A percentile compares a stretch with the other conserved stretches of the same genome.
Conservation (phyloP, 2,888 invertebrate species). For the Pyralis farinalis region DNA sequence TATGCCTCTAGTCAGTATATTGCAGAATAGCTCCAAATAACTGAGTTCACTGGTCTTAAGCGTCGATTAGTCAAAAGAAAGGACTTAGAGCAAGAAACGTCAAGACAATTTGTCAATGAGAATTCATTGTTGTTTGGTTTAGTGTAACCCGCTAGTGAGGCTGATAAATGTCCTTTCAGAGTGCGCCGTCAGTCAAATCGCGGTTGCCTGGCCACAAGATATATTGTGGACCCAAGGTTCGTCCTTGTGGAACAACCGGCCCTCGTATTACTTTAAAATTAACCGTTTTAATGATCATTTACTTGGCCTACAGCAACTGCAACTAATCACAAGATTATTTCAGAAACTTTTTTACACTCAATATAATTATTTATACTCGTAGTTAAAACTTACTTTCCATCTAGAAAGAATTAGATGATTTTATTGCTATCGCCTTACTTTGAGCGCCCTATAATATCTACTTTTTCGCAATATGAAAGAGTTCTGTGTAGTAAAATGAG, state of each 20-base stretch:
- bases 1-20: no score
- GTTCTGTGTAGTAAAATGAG: no score
- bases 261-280: slow-evolving; percentile 67
- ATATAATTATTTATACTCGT: no score
- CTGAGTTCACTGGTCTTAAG: slow-evolving; percentile 4
- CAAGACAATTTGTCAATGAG: slow-evolving; percentile 78
- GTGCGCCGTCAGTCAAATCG: slow-evolving; percentile 78
- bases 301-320: slow-evolving; percentile 29
- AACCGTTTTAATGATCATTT: slow-evolving; percentile 56
- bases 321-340: no score
- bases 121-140: slow-evolving; percentile 80
- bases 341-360: no score
- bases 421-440: no score
- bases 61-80: slow-evolving; percentile 58
- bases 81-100: slow-evolving; percentile 59
- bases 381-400: no score
- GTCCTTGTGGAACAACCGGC: slow-evolving; percentile 61
- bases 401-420: no score
- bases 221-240: slow-evolving; percentile 74
- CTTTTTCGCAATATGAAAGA: no score
- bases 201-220: slow-evolving; percentile 79
- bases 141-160: slow-evolving; percentile 77
- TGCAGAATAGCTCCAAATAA: neutral
- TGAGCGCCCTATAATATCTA: no score
- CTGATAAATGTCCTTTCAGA: slow-evolving; percentile 80